A percentile compares a stretch with the other conserved stretches of the same genome.
Conservation (phyloP, 2,797 vertebrate genomes). For the Sebastes trivittatus region DNA sequence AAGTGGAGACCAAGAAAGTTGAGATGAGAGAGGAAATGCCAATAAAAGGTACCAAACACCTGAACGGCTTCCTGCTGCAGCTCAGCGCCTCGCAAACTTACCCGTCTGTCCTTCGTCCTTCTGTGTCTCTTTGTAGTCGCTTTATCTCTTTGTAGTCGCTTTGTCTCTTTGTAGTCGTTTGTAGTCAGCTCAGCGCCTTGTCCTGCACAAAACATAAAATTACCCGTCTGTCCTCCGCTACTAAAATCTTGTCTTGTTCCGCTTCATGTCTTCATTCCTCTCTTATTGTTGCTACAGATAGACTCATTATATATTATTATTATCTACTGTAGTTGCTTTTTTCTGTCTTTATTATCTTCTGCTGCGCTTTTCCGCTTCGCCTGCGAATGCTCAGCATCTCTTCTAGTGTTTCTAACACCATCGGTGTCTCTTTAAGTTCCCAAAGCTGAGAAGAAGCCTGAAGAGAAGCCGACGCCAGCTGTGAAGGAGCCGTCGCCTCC, state of each 20-base stretch:
- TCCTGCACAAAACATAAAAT: background rate
- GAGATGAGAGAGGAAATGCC: constrained; percentile 72
- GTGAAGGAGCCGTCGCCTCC: constrained; percentile 55
- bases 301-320: background rate
- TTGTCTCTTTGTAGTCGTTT: too few species aligned
- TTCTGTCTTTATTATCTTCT: background rate
- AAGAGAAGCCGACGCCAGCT: constrained; percentile 55
- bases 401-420: constrained; percentile 30
- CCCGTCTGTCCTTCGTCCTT: background rate
- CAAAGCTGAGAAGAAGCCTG: constrained; percentile 60
- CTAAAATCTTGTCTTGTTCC: constrained; percentile 21
- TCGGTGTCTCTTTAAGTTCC: constrained; percentile 72
- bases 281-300: background rate
- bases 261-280: background rate
- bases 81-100: background rate
- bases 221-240: background rate
- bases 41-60: constrained; percentile 71
- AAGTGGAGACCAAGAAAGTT: constrained; percentile 66
- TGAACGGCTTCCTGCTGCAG: background rate
- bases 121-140: too few species aligned
- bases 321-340: background rate
- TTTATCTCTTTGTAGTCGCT: too few species aligned
- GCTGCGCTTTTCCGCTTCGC: constrained; percentile 18
- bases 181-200: background rate
- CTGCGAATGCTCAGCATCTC: constrained; percentile 22